Conservation (phyloP, 2,888 invertebrate genomes). For the Choreutis nemorana region DNA sequence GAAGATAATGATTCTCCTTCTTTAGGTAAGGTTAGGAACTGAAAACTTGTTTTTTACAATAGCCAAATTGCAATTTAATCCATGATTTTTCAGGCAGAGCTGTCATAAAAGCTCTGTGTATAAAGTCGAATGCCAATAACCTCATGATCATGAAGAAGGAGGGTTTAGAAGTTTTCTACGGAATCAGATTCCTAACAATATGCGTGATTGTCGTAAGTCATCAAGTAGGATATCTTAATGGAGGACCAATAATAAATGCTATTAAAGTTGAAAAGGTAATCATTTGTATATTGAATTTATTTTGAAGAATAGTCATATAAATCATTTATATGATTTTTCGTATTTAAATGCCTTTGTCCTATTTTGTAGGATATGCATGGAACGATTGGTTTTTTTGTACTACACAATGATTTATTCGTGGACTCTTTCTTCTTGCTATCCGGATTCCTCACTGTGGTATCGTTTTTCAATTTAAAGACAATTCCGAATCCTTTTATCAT, state of each 20-base stretch:
- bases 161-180: constrained; percentile 63
- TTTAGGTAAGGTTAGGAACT: background rate
- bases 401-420: constrained; percentile 71
- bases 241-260: constrained; percentile 65
- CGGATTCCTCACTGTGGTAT: constrained; percentile 63
- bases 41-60: background rate
- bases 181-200: constrained; percentile 64
- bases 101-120: constrained; percentile 35
- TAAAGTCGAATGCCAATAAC: constrained; percentile 36
- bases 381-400: constrained; percentile 36
- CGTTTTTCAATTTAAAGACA: constrained; percentile 33
- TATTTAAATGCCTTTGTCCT: constrained; percentile 9
- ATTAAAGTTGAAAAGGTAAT: constrained; percentile 60
- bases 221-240: constrained; percentile 57
- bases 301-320: background rate
- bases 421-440: constrained; percentile 71
- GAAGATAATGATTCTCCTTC: constrained; percentile 7
- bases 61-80: background rate
- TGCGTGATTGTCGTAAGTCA: constrained; percentile 65
- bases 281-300: background rate
- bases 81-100: constrained; percentile 20
- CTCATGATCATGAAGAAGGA: constrained; percentile 31
- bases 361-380: constrained; percentile 22
- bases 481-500: constrained; percentile 51
- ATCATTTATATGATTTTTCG: constrained; percentile 1